Base-by-base conservation (phyloP, 1,140 invertebrate species). In the Papilio machaon region DNA sequence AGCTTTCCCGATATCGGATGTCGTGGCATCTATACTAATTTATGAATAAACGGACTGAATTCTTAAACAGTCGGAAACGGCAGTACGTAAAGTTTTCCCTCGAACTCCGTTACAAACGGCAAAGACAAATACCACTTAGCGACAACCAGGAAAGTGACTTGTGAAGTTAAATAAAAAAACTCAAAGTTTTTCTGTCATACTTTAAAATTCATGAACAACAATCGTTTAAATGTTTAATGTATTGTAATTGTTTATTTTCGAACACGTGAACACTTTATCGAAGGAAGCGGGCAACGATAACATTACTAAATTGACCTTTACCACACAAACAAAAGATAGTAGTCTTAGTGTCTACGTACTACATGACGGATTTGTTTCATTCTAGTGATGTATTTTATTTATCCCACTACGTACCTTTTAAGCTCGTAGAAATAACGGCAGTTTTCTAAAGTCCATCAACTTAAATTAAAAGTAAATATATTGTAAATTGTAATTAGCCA, bases 371-470 rank as follows among this genome's bases (percentile, higher is more conserved):
- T 70, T 30, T 64, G 30, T 38, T 70, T 70, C 13, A 70, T 8
- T 70, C 6, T 30, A 64, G 10, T 30, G 46, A 73, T 76, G 82
- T 82, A 73, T 80, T 73, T 84, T 79, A 76, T 82, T 80, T 82
- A 82, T 75, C 35, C 35, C 67, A 80, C 19, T 74, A 85, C 85
- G 35, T 86, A 92, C 91, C 91, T 91, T 86, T 82, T 84, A 86
- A 84, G 81, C 82, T 79, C 74, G 82, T 81, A 84, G 58, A 82
- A 81, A 83, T 81, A 85, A 60, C 54, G 75, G 82, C 74, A 88
- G 86, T 85, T 87, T 87, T 87, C 70, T 87, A 87, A 70, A 89
- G 89, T 90, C 88, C 88, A 87, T 88, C 86, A 84, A 90, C 76
- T 80, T 80, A 74, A 82, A 85, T 74, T 52, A 70, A 82, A 80